Percentiles rank a stretch among this genome's conserved stretches.
Evolutionary conservation across 2,888 invertebrate genomes (phyloP).

Genomic region (Strigamia maritima): DNA sequence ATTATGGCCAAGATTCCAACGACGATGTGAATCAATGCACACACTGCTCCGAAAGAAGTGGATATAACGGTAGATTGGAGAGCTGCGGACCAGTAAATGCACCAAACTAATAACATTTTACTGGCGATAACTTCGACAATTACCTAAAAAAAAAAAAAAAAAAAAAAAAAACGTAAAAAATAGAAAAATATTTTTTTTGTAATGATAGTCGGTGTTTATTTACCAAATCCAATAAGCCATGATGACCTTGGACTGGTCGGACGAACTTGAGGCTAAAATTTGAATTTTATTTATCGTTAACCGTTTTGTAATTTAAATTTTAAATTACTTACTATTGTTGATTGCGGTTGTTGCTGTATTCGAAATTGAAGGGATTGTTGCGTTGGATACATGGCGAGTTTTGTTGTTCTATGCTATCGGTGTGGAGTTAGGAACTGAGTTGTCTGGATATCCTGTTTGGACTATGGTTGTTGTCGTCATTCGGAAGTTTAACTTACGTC

Average conservation of each 20-base stretch:
- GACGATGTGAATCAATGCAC: background rate
- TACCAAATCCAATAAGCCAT: background rate
- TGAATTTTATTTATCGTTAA: background rate
- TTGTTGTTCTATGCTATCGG: background rate
- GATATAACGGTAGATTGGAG: background rate
- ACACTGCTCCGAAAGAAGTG: background rate
- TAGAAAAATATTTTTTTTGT: background rate
- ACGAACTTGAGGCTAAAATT: background rate
- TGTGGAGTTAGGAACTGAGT: background rate
- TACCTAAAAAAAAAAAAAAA: background rate
- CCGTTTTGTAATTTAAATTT: background rate
- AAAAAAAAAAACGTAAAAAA: background rate
- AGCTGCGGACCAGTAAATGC: background rate
- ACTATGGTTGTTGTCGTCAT: background rate
- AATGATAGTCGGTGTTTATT: background rate
- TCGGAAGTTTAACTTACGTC: too few species aligned
- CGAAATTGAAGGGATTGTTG: background rate
- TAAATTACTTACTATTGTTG: background rate
- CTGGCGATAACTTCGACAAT: background rate
- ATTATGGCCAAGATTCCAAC: background rate
- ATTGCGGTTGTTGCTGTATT: background rate
- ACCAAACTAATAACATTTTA: background rate
- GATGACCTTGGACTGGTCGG: background rate
- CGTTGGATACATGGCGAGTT: background rate
- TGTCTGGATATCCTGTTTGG: background rate